Conservation (phyloP, 2,113 vertebrate genomes). For the Apteryx owenii region DNA sequence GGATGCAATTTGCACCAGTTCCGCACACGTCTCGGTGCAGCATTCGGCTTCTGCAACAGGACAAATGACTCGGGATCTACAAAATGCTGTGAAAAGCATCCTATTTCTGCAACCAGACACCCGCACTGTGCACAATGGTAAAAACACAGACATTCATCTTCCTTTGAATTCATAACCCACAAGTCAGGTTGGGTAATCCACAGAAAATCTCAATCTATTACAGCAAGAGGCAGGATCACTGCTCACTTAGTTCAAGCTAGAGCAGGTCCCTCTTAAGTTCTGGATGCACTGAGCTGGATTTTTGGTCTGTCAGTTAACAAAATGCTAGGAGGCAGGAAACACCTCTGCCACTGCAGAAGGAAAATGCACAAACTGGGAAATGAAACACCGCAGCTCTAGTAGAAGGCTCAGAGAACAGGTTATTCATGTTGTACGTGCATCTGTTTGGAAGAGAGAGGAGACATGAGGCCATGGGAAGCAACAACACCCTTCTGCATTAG, state of each 20-base stretch:
- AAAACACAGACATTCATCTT: neutral
- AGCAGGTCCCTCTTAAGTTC: neutral
- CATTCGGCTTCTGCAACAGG: fast-evolving
- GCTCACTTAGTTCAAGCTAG: neutral
- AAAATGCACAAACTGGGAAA: neutral
- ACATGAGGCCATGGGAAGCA: neutral
- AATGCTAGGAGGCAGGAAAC: neutral
- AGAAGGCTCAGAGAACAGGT: neutral
- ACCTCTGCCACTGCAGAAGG: neutral
- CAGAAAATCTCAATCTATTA: neutral
- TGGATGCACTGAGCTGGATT: neutral
- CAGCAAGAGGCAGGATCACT: neutral
- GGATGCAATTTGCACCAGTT: neutral
- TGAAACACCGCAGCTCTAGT: fast-evolving
- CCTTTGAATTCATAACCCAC: neutral
- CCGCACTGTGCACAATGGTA: fast-evolving
- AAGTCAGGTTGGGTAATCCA: neutral
- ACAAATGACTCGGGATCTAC: neutral
- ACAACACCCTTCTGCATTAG: neutral
- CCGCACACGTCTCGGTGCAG: neutral
- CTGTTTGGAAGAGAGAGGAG: neutral
- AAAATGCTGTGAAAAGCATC: neutral
- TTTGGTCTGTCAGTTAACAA: neutral
- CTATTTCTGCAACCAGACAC: neutral
- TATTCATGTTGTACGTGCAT: neutral